Evolutionary conservation across 2,113 vertebrate species (phyloP).

Genomic region (Lophochroa leadbeateri): DNA sequence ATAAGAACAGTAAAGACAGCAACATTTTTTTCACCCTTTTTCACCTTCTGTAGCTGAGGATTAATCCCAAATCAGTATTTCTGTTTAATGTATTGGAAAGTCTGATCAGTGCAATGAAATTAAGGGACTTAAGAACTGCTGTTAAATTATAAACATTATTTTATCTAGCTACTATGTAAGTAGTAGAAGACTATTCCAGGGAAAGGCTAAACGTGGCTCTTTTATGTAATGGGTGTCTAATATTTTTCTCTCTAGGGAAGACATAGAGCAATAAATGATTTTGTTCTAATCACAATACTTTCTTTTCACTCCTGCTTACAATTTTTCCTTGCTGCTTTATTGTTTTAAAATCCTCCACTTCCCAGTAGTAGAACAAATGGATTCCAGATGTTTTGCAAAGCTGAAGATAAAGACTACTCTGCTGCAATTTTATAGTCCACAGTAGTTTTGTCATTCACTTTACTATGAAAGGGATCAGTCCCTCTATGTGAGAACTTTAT

Average conservation of each 20-base stretch:
- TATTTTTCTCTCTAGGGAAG: constrained; percentile 31
- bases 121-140: not conserved
- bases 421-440: not conserved
- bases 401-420: not conserved
- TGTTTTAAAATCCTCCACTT: constrained; percentile 9
- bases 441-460: not conserved
- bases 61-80: not conserved
- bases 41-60: not conserved
- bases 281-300: constrained; percentile 38
- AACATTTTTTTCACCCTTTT: not conserved
- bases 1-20: not conserved
- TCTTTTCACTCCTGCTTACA: constrained; percentile 24
- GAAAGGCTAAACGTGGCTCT: not conserved
- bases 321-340: constrained; percentile 13
- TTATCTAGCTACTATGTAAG: not conserved
- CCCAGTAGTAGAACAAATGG: not conserved
- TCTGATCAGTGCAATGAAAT: not conserved
- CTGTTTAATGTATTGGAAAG: not conserved
- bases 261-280: not conserved
- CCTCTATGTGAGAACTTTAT: not conserved
- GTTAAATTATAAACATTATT: constrained; percentile 14
- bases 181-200: not conserved
- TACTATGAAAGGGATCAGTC: not conserved
- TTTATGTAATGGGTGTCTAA: not conserved
- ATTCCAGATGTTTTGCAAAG: not conserved